Conservation (phyloP, 2,113 vertebrate genomes). For the Brachionichthys hirsutus region DNA sequence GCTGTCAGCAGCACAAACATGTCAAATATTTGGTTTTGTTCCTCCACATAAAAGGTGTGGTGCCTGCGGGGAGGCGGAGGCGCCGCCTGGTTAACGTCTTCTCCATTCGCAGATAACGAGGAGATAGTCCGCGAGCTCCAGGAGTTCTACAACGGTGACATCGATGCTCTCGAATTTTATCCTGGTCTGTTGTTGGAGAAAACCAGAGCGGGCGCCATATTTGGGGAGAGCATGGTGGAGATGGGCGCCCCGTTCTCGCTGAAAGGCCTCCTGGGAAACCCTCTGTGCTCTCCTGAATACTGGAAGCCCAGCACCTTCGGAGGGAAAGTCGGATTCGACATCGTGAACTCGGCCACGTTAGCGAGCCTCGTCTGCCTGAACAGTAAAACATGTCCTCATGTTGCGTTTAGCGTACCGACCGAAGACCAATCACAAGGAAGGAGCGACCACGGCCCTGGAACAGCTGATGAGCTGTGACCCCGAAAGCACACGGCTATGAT, state of each 20-base stretch:
- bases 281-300: constrained; percentile 94
- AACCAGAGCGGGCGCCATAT: constrained; percentile 81
- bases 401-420: constrained; percentile 82
- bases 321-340: constrained; percentile 86
- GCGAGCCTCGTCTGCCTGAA: constrained; percentile 91
- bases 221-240: constrained; percentile 97
- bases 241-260: constrained; percentile 95
- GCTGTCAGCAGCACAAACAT: no score
- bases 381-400: constrained; percentile 85
- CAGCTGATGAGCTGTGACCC: constrained; percentile 61
- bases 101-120: constrained; percentile 79
- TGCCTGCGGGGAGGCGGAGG: no score
- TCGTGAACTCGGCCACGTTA: constrained; percentile 89
- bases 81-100: not conserved
- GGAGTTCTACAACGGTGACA: constrained; percentile 89
- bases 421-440: constrained; percentile 20
- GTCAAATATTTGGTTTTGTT: no score
- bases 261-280: constrained; percentile 94
- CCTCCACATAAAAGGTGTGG: no score
- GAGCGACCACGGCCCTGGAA: not conserved
- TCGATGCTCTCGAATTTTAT: constrained; percentile 92
- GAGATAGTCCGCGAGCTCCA: constrained; percentile 82
- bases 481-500: not conserved
- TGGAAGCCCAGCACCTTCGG: constrained; percentile 98
- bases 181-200: constrained; percentile 87